phyloP scores from a whole-genome alignment of 2,888 invertebrate species.

The Amphipoea lucens region DNA sequence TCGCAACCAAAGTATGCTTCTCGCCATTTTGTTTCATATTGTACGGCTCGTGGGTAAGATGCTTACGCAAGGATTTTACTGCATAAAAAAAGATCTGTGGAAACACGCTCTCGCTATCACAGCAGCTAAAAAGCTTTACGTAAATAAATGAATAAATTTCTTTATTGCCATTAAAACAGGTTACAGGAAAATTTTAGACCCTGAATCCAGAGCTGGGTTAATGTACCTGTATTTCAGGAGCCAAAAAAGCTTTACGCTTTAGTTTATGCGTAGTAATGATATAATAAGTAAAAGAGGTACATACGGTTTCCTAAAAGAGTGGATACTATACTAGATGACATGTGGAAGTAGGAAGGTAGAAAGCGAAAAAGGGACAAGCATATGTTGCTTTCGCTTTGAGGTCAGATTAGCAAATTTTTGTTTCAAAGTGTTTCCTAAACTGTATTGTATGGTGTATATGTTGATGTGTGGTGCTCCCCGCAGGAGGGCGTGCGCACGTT shows the following conservation, averaged over 20 bases:
- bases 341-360: neutral
- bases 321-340: neutral
- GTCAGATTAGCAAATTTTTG: neutral
- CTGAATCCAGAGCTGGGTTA: too few species aligned
- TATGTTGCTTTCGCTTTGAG: neutral
- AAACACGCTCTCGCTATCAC: neutral
- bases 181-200: too few species aligned
- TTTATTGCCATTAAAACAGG: too few species aligned
- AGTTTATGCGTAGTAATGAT: too few species aligned
- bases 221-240: too few species aligned
- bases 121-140: neutral
- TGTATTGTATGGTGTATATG: neutral
- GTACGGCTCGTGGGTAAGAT: neutral
- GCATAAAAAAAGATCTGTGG: neutral
- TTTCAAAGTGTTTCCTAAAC: neutral
- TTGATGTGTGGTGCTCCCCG: neutral
- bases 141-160: too few species aligned
- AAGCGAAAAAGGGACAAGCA: neutral
- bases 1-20: rapidly evolving
- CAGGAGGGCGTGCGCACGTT: slow-evolving; percentile 94
- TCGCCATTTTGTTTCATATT: neutral
- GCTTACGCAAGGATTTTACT: neutral
- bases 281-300: neutral
- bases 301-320: too few species aligned
- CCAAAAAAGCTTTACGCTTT: too few species aligned